Conservation (phyloP, 2,113 vertebrate genomes). For the Platycercus adscitus region DNA sequence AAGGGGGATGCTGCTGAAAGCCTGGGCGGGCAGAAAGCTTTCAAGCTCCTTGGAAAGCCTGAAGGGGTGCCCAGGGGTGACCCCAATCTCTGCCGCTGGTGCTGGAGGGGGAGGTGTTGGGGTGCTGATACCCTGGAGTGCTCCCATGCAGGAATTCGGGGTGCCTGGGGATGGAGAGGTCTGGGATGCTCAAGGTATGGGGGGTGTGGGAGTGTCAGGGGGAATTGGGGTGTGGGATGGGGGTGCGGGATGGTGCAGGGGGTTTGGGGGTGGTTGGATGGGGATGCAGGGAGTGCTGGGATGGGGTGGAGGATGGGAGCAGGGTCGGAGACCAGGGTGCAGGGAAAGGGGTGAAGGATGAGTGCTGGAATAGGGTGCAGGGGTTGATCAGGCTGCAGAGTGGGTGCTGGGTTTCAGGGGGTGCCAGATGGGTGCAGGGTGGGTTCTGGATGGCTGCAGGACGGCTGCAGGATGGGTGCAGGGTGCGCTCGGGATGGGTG, state of each 20-base stretch:
- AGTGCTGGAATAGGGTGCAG: neutral
- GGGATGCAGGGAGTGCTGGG: neutral
- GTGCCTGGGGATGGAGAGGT: neutral
- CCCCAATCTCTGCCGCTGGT: rapidly evolving
- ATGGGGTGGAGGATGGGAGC: rapidly evolving
- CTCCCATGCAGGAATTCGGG: rapidly evolving
- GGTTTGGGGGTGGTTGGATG: neutral
- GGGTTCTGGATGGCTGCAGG: neutral
- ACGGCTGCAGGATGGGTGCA: neutral
- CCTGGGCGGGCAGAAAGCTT: neutral
- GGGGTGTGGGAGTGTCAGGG: neutral
- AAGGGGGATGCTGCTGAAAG: neutral
- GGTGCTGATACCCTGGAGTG: neutral
- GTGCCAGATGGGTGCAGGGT: too few species aligned
- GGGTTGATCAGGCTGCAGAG: neutral
- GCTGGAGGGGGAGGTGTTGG: neutral
- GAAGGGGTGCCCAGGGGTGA: neutral
- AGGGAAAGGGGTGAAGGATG: neutral
- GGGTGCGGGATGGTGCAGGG: neutral
- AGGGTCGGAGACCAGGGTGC: neutral
- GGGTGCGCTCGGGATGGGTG: neutral
- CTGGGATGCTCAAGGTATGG: neutral
- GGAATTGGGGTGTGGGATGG: too few species aligned
- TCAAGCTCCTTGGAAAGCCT: neutral
- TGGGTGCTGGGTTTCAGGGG: neutral